Conservation (phyloP, 2,113 vertebrate species). For the Amphiprion percula region DNA sequence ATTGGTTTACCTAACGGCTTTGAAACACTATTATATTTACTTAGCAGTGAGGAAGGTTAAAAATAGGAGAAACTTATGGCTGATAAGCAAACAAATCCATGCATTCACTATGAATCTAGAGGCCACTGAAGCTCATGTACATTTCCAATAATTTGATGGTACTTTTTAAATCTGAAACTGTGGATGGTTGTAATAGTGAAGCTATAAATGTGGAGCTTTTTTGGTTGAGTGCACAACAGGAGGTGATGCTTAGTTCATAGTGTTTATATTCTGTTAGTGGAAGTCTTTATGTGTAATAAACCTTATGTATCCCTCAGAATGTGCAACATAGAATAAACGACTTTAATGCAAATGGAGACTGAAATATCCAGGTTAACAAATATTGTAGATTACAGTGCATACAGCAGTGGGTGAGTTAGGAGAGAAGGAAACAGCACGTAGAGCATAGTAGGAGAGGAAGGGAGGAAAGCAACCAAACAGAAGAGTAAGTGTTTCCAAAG, state of each 20-base stretch:
- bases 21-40: too few species aligned
- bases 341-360: not conserved
- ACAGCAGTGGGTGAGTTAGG: not conserved
- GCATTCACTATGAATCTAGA: too few species aligned
- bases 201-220: not conserved
- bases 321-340: not conserved
- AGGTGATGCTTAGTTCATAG: not conserved
- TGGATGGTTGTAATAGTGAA: not conserved
- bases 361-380: not conserved
- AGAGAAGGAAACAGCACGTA: not conserved
- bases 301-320: too few species aligned
- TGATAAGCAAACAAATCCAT: too few species aligned
- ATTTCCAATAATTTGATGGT: not conserved
- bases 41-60: too few species aligned
- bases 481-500: slow-evolving; percentile 50
- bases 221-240: not conserved
- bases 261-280: not conserved
- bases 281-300: not conserved
- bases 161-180: not conserved
- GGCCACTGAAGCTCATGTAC: not conserved
- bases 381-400: not conserved
- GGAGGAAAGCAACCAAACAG: slow-evolving; percentile 13
- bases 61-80: too few species aligned
- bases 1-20: too few species aligned
- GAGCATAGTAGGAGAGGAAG: not conserved